These are phyloP conservation scores for Cheilosia variabilis DNA, from an alignment of 2,888 invertebrate genomes.

Conservation along the genomic window DNA sequence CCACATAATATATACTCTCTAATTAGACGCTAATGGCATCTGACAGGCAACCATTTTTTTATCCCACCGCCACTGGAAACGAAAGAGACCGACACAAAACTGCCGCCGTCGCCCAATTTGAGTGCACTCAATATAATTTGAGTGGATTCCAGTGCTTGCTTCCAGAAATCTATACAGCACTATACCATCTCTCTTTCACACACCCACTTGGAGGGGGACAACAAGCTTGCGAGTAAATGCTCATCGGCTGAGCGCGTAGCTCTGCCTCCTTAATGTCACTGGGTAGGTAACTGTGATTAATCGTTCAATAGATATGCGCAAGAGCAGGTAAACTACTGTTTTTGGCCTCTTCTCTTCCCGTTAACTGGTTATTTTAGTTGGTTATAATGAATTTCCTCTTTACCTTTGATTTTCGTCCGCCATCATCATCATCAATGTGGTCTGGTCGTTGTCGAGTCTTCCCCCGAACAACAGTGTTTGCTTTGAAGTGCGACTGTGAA, in stretches of 20 bases:
- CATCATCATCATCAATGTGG: constrained; percentile 63
- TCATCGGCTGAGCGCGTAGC: constrained; percentile 79
- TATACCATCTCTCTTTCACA: constrained; percentile 33
- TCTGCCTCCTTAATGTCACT: constrained; percentile 79
- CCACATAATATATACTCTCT: constrained; percentile 37
- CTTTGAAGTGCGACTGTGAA: constrained; percentile 78
- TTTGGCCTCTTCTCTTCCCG: constrained; percentile 54
- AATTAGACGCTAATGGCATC: constrained; percentile 72
- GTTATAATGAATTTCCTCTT: constrained; percentile 64
- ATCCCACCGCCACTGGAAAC: constrained; percentile 17
- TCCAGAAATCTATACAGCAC: neutral
- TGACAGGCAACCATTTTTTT: constrained; percentile 71
- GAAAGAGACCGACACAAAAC: constrained; percentile 19
- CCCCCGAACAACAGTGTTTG: constrained; percentile 40
- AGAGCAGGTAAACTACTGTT: constrained; percentile 73
- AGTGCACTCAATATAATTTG: constrained; percentile 28
- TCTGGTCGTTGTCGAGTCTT: constrained; percentile 56
- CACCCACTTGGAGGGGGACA: constrained; percentile 35
- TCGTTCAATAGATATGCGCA: constrained; percentile 77
- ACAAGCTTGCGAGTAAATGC: constrained; percentile 40
- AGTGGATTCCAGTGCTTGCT: constrained; percentile 23
- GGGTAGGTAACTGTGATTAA: constrained; percentile 77
- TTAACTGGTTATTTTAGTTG: constrained; percentile 35
- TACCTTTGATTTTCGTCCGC: constrained; percentile 75
- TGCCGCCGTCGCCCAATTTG: constrained; percentile 5